These are phyloP conservation scores for Lymantria dispar DNA, from an alignment of 2,888 invertebrate genomes.

Conservation along the genomic window DNA sequence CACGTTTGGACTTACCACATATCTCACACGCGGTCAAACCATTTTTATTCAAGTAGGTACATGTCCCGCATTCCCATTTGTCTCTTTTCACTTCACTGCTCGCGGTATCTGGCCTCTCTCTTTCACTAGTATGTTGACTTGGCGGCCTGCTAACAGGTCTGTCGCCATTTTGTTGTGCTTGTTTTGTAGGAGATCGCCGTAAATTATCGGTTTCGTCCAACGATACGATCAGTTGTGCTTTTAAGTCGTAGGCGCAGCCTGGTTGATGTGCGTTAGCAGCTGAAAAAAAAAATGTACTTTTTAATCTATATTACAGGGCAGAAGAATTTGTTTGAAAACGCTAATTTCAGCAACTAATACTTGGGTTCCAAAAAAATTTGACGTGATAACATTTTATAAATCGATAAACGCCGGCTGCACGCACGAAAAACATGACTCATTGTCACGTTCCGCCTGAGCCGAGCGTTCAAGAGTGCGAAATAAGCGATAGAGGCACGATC, in stretches of 20 bases:
- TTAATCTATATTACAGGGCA: background rate
- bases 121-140: conserved; percentile 23
- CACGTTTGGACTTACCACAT: conserved; percentile 86
- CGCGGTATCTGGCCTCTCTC: conserved; percentile 21
- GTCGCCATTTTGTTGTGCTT: conserved; percentile 40
- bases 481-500: too few relatives aligned
- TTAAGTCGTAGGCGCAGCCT: conserved; percentile 64
- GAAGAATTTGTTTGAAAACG: background rate
- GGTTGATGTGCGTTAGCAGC: conserved; percentile 40
- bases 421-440: too few relatives aligned
- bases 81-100: conserved; percentile 31
- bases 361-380: too few relatives aligned
- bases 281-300: conserved; percentile 16
- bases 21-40: conserved; percentile 86
- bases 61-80: conserved; percentile 87
- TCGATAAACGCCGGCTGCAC: too few relatives aligned
- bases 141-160: conserved; percentile 34
- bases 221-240: conserved; percentile 69
- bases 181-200: conserved; percentile 46
- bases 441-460: too few relatives aligned
- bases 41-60: conserved; percentile 86
- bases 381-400: too few relatives aligned
- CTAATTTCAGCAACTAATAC: background rate
- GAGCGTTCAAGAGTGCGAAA: too few relatives aligned
- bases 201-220: conserved; percentile 65